Evolutionary conservation across 2,113 vertebrate species (phyloP).

Genomic region (Hemibates koningsi): DNA sequence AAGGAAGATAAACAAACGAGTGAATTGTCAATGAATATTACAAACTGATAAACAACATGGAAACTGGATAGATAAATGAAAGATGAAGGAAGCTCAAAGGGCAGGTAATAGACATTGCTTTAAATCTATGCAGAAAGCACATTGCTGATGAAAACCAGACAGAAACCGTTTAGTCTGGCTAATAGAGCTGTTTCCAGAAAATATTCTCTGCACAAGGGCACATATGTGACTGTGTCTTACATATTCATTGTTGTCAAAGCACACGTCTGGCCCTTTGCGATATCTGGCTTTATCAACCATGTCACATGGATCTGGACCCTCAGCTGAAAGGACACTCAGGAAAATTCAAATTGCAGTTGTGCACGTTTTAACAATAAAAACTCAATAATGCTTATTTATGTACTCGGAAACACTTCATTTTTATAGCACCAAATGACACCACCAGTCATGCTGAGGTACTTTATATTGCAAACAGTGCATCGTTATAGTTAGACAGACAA

Average conservation of each 20-base stretch:
- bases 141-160: conserved; percentile 54
- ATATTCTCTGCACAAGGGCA: neutral
- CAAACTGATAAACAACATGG: conserved; percentile 31
- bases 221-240: conserved; percentile 70
- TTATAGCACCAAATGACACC: neutral
- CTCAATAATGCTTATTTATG: neutral
- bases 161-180: neutral
- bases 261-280: conserved; percentile 91
- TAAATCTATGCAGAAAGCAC: conserved; percentile 35
- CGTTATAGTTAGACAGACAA: neutral
- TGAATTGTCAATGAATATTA: neutral
- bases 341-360: conserved; percentile 11
- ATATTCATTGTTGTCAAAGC: conserved; percentile 87
- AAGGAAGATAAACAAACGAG: neutral
- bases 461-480: neutral
- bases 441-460: neutral
- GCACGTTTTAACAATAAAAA: neutral
- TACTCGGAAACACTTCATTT: neutral
- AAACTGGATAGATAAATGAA: conserved; percentile 6
- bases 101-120: conserved; percentile 43
- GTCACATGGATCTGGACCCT: conserved; percentile 90
- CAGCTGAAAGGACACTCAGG: conserved; percentile 80
- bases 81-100: conserved; percentile 39
- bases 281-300: conserved; percentile 92
- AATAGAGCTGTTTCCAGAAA: neutral